Base-by-base conservation (phyloP, 2,113 vertebrate species). In the Puntigrus tetrazona region DNA sequence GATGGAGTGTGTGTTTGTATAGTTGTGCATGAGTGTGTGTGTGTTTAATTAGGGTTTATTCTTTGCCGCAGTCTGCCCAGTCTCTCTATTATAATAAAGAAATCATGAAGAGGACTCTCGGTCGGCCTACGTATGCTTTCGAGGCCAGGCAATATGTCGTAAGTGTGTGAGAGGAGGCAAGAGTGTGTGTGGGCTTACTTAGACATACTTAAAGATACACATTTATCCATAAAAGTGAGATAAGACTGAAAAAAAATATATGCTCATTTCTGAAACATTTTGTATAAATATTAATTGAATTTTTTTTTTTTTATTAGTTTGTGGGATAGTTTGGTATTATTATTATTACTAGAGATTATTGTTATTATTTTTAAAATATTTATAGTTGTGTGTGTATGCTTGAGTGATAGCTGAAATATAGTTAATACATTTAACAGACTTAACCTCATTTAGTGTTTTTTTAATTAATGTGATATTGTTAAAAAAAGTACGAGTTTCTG, bases 111-210 rank as follows among this genome's bases (percentile, higher is more conserved):
- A 98, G 96, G 97, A 97, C 97, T 82, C 93, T 98, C 95, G 98
- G 98, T 92, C 96, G 92, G 88, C 96, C 96, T 92, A 98, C 97
- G 81, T 97, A 95, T 95, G 97, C 98, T 92, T 86, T 96, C 93
- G 97, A 98, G 95, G 98, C 97, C 95, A 98, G 97, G 94, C 96
- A 96, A 86, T 97, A 97, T 91, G 93, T 98, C 95, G 97, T 99
- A 98, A 99, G 98, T 99, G 91, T 85, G 84, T 85, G 61, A 72
- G 69, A 83, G 52, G 8, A 50, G 18, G 31, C 27, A 80, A 67
- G 55, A 18, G 61, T 52, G 81, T 81, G 47, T 84, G 86, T 73
- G 82, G 31, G 67, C 67, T 75, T 74, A 50, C 43, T 50, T 75
- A 31, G 7, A 31, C 11, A 29, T 27, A 14, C 2, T 6, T 45